Evolutionary conservation across 2,888 invertebrate genomes (phyloP).

Genomic region (Clusia tigrina): DNA sequence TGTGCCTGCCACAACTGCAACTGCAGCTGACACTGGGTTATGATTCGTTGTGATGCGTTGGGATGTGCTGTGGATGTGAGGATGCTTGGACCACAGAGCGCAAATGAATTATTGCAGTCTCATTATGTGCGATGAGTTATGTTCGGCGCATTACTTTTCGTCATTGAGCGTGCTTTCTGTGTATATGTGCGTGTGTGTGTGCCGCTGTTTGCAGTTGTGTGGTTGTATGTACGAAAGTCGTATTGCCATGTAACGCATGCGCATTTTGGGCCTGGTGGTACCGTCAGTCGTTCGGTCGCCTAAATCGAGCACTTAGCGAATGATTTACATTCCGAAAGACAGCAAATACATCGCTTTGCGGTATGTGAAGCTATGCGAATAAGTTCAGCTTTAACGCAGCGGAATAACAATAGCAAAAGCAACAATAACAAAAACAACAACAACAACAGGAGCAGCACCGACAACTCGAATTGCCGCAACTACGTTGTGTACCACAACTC

Average conservation of each 20-base stretch:
- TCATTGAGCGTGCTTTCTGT: conserved; percentile 33
- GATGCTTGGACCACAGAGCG: conserved; percentile 42
- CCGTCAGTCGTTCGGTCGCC: conserved; percentile 50
- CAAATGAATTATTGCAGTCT: conserved; percentile 63
- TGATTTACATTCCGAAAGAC: conserved; percentile 63
- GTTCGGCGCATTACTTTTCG: conserved; percentile 60
- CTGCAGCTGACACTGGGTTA: not conserved
- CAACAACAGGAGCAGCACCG: conserved; percentile 25
- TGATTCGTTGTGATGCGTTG: not conserved
- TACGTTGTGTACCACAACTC: conserved; percentile 10
- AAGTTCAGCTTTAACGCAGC: conserved; percentile 31
- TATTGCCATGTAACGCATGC: too few relatives aligned
- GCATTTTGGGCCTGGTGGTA: not conserved
- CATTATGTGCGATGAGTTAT: conserved; percentile 64
- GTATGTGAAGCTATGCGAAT: conserved; percentile 61
- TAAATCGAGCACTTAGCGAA: conserved; percentile 63
- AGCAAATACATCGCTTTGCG: conserved; percentile 61
- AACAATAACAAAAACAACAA: conserved; percentile 27
- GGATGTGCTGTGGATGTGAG: not conserved
- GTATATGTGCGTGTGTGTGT: not conserved
- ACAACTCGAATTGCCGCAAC: conserved; percentile 27
- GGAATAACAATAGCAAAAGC: conserved; percentile 34
- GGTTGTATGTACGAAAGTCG: conserved; percentile 32
- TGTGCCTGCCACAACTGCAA: too few relatives aligned
- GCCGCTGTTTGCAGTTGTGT: conserved; percentile 5